Evolutionary conservation across 2,888 invertebrate species (phyloP).

Genomic region (Idaea straminata): DNA sequence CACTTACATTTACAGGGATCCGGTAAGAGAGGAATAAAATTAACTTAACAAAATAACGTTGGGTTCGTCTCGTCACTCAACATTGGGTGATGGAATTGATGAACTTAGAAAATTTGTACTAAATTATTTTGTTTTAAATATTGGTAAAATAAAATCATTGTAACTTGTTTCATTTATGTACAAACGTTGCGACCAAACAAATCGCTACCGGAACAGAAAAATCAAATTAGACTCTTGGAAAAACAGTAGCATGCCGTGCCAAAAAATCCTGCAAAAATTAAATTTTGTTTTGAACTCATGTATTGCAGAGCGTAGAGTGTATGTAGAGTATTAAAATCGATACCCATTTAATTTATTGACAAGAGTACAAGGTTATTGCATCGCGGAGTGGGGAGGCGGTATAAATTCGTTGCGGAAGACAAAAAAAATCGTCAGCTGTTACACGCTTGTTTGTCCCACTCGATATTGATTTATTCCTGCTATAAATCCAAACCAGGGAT

Average conservation of each 20-base stretch:
- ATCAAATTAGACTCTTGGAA: neutral
- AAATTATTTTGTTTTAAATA: neutral
- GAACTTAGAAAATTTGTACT: neutral
- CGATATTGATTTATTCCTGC: conserved; percentile 68
- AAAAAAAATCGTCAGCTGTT: conserved; percentile 47
- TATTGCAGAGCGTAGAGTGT: conserved; percentile 28
- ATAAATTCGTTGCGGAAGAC: conserved; percentile 47
- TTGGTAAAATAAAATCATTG: neutral
- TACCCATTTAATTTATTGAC: conserved; percentile 34
- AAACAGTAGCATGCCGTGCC: neutral
- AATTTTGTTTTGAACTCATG: neutral
- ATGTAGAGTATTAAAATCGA: conserved; percentile 39
- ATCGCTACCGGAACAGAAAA: neutral
- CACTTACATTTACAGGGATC: conserved; percentile 16
- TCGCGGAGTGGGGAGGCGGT: conserved; percentile 25
- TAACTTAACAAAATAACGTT: conserved; percentile 21
- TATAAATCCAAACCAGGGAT: conserved; percentile 71
- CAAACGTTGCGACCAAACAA: neutral
- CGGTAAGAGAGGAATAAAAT: conserved; percentile 19
- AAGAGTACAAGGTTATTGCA: conserved; percentile 38
- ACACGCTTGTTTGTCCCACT: conserved; percentile 56
- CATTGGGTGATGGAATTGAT: neutral
- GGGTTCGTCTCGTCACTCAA: conserved; percentile 14
- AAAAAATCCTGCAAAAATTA: neutral
- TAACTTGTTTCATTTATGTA: neutral